Conservation (phyloP, 1,140 invertebrate genomes). For the Anthonomus grandis region DNA sequence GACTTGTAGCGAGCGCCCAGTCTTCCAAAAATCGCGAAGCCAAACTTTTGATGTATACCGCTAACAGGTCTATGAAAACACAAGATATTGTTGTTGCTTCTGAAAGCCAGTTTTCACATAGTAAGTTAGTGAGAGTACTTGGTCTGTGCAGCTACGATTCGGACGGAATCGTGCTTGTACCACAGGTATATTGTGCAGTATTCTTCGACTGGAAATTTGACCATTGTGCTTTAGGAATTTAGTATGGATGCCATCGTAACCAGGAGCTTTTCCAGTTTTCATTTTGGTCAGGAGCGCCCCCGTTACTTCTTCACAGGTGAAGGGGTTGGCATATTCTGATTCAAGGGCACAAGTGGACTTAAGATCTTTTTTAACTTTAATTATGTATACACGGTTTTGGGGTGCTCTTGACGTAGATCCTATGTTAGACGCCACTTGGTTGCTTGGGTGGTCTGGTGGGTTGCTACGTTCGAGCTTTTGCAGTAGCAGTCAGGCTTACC, state of each 20-base stretch:
- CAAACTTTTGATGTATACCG: too few species aligned
- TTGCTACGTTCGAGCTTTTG: slow-evolving; percentile 16
- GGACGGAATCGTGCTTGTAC: neutral
- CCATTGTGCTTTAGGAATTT: slow-evolving; percentile 12
- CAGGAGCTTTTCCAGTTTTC: slow-evolving; percentile 10
- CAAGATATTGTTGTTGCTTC: too few species aligned
- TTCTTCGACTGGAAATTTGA: neutral
- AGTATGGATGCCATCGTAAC: slow-evolving; percentile 20
- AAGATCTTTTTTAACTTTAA: slow-evolving; percentile 14
- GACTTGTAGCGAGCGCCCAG: too few species aligned
- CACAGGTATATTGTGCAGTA: slow-evolving; percentile 6
- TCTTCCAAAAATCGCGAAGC: too few species aligned
- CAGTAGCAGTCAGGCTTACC: slow-evolving; percentile 19
- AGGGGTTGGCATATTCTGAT: too few species aligned
- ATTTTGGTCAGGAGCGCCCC: slow-evolving; percentile 9
- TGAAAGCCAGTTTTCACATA: neutral
- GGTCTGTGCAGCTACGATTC: slow-evolving; percentile 10
- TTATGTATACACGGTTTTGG: slow-evolving; percentile 18
- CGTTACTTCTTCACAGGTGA: too few species aligned
- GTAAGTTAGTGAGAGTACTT: slow-evolving; percentile 7
- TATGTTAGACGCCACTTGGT: slow-evolving; percentile 18
- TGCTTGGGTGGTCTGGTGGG: slow-evolving; percentile 15
- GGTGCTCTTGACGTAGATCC: slow-evolving; percentile 18
- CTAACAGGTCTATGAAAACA: too few species aligned
- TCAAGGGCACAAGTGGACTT: slow-evolving; percentile 15